phyloP scores from a whole-genome alignment of 1,140 invertebrate species.

The Brachionus plicatilis region DNA sequence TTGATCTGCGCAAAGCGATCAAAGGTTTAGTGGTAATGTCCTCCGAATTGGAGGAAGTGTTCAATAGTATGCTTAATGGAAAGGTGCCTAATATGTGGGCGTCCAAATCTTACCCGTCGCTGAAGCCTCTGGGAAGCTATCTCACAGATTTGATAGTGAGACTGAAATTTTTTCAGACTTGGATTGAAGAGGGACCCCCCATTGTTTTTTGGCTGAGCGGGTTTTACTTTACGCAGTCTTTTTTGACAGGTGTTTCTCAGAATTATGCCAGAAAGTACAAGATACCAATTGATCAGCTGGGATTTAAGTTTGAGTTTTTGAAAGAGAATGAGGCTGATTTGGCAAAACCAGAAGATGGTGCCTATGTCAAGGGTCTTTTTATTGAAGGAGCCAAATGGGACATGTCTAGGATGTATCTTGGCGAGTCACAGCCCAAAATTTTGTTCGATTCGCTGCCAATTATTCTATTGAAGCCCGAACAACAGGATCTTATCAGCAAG shows the following conservation, averaged over 20 bases:
- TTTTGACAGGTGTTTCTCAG: constrained; percentile 57
- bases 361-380: constrained; percentile 66
- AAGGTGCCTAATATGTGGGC: constrained; percentile 65
- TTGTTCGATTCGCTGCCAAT: constrained; percentile 49
- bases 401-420: constrained; percentile 44
- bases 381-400: constrained; percentile 88
- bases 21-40: constrained; percentile 77
- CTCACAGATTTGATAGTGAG: constrained; percentile 53
- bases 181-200: neutral
- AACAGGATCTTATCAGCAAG: constrained; percentile 61
- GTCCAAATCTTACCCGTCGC: constrained; percentile 56
- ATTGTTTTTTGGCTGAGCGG: constrained; percentile 54
- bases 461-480: constrained; percentile 43
- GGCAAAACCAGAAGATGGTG: constrained; percentile 56
- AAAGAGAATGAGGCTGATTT: constrained; percentile 51
- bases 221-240: constrained; percentile 56
- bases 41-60: constrained; percentile 76
- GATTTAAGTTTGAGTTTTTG: constrained; percentile 55
- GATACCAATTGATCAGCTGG: constrained; percentile 56
- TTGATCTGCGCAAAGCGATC: constrained; percentile 73
- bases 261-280: constrained; percentile 57
- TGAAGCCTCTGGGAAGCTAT: constrained; percentile 56
- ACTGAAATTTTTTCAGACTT: constrained; percentile 42
- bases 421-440: constrained; percentile 44
- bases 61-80: constrained; percentile 72